Evolutionary conservation across 1,140 invertebrate species (phyloP).

Genomic region (Protaetia brevitarsis): DNA sequence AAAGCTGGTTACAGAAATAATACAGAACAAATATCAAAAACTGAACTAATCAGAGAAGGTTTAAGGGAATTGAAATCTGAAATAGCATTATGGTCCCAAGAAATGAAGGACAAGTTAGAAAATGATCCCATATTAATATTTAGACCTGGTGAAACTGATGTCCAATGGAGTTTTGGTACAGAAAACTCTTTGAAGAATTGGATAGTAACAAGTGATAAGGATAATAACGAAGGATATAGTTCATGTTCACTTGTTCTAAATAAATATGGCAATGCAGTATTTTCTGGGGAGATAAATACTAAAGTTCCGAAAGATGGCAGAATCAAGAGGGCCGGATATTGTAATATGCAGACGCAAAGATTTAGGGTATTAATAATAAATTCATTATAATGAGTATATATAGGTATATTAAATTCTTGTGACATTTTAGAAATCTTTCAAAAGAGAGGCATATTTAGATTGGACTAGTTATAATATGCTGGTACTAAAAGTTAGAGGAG

Average conservation of each 20-base stretch:
- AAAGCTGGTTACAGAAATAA: conserved; percentile 61
- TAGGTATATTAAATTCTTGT: background rate
- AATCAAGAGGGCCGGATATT: conserved; percentile 72
- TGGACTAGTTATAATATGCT: conserved; percentile 81
- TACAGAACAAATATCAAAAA: conserved; percentile 49
- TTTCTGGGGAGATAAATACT: conserved; percentile 62
- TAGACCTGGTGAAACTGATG: conserved; percentile 63
- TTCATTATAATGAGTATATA: background rate
- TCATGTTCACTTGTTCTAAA: conserved; percentile 63
- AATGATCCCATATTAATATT: conserved; percentile 59
- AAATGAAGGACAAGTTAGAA: conserved; percentile 63
- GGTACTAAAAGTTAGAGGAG: conserved; percentile 81
- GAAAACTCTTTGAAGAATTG: conserved; percentile 67
- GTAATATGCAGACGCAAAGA: conserved; percentile 66
- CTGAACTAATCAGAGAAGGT: conserved; percentile 57
- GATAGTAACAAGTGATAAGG: conserved; percentile 71
- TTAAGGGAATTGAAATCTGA: conserved; percentile 64
- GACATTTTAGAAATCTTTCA: conserved; percentile 75
- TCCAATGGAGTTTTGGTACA: conserved; percentile 66
- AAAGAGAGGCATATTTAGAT: conserved; percentile 63
- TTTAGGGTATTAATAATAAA: conserved; percentile 56
- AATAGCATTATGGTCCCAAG: conserved; percentile 62
- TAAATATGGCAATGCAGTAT: conserved; percentile 67
- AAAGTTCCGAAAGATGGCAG: conserved; percentile 76
- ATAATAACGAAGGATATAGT: conserved; percentile 78